Percentiles rank a stretch among this genome's conserved stretches.
phyloP scores from a whole-genome alignment of 2,797 vertebrate species.

The Chaenodraco wilsoni region DNA sequence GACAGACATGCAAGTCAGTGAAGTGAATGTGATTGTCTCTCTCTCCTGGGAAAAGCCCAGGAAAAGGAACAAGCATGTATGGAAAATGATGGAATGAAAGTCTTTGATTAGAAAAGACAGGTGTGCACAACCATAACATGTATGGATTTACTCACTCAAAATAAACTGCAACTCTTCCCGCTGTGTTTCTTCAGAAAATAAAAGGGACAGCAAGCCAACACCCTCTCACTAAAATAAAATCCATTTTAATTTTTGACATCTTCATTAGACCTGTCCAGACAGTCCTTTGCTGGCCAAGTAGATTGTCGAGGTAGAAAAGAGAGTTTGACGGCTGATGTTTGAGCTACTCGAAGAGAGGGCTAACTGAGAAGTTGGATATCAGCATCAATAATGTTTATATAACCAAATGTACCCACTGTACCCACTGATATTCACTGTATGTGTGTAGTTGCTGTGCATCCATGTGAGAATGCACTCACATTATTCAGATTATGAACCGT shows the following conservation, averaged over 20 bases:
- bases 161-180: constrained; percentile 21
- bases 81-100: not conserved
- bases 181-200: constrained; percentile 31
- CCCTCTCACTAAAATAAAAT: constrained; percentile 63
- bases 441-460: constrained; percentile 19
- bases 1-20: constrained; percentile 19
- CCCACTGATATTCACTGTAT: constrained; percentile 8
- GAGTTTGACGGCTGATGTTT: constrained; percentile 11
- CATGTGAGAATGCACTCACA: constrained; percentile 12
- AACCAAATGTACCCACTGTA: constrained; percentile 18
- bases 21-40: constrained; percentile 13
- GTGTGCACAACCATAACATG: not conserved
- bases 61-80: constrained; percentile 1
- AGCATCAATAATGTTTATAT: constrained; percentile 37
- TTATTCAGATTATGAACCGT: constrained; percentile 52
- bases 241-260: constrained; percentile 78
- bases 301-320: not conserved
- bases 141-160: constrained; percentile 20
- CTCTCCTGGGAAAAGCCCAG: not conserved
- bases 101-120: not conserved
- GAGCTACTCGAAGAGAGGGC: constrained; percentile 9
- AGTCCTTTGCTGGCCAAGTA: constrained; percentile 14
- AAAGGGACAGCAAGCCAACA: constrained; percentile 44
- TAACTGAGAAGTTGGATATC: constrained; percentile 15
- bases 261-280: constrained; percentile 66